phyloP scores from a whole-genome alignment of 2,113 vertebrate genomes.

The Platysteira castanea region DNA sequence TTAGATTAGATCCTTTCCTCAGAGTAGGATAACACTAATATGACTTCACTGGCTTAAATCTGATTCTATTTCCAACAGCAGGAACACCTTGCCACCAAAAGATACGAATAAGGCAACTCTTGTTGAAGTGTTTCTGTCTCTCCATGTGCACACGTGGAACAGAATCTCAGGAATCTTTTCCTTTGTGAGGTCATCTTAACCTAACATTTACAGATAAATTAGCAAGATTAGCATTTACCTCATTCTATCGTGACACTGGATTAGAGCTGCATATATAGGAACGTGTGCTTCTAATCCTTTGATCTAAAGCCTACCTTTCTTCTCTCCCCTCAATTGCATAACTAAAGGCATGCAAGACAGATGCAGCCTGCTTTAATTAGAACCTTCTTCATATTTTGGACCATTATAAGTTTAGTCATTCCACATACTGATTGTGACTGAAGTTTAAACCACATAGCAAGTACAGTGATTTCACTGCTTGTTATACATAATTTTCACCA shows the following conservation, averaged over 20 bases:
- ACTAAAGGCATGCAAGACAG: not conserved
- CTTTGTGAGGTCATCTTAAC: not conserved
- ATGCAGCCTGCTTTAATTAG: not conserved
- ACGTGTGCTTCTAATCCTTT: not conserved
- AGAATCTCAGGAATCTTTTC: not conserved
- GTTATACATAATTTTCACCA: not conserved
- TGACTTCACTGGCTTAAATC: not conserved
- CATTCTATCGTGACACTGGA: not conserved
- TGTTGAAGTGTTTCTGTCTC: not conserved
- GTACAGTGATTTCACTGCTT: not conserved
- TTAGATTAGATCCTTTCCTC: not conserved
- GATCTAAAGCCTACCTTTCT: not conserved
- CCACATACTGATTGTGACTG: not conserved
- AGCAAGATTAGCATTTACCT: not conserved
- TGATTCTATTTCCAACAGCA: not conserved
- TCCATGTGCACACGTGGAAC: not conserved
- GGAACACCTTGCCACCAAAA: not conserved
- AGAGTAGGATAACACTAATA: not conserved
- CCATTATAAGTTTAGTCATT: not conserved
- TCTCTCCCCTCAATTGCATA: not conserved
- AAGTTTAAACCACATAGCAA: not conserved
- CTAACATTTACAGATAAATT: not conserved
- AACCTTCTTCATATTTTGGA: not conserved
- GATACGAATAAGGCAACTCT: not conserved
- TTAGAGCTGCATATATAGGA: constrained; percentile 14